Evolutionary conservation across 92 coral and sea anemone genomes (phyloP).

Genomic region (Zoanthus gigantus): DNA sequence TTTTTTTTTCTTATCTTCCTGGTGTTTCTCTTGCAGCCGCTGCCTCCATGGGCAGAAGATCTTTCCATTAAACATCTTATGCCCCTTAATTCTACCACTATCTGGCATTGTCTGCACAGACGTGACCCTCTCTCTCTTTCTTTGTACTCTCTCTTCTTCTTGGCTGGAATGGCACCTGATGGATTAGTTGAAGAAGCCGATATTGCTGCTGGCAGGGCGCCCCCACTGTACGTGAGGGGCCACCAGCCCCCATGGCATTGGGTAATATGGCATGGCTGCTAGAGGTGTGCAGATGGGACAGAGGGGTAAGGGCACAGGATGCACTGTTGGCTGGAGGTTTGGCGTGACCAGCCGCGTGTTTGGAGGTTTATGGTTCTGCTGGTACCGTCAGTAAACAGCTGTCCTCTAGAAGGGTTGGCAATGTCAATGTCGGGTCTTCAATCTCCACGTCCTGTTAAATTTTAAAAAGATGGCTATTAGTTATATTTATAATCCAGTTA

Average conservation of each 20-base stretch:
- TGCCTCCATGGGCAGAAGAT: background rate
- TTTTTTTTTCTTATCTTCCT: too few relatives aligned
- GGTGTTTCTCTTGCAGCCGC: background rate
- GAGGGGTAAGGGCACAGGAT: background rate
- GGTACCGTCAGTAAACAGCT: too few relatives aligned
- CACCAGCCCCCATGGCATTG: background rate
- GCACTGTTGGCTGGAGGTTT: background rate
- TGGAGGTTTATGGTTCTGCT: background rate
- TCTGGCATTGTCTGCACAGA: background rate
- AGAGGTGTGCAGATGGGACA: background rate
- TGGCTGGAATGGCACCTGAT: background rate
- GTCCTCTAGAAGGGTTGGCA: too few relatives aligned
- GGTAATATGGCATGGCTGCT: background rate
- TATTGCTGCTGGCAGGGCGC: background rate
- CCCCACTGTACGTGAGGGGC: background rate
- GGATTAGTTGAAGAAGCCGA: background rate
- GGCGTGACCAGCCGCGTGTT: background rate
- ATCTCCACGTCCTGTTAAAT: too few relatives aligned
- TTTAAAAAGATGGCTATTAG: too few relatives aligned
- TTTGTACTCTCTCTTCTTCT: background rate
- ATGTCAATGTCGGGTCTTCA: too few relatives aligned
- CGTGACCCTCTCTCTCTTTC: background rate
- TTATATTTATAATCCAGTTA: too few relatives aligned
- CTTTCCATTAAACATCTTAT: background rate
- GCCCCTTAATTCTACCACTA: background rate